phyloP scores from a whole-genome alignment of 1,140 invertebrate species.

The Zaprionus capensis region DNA sequence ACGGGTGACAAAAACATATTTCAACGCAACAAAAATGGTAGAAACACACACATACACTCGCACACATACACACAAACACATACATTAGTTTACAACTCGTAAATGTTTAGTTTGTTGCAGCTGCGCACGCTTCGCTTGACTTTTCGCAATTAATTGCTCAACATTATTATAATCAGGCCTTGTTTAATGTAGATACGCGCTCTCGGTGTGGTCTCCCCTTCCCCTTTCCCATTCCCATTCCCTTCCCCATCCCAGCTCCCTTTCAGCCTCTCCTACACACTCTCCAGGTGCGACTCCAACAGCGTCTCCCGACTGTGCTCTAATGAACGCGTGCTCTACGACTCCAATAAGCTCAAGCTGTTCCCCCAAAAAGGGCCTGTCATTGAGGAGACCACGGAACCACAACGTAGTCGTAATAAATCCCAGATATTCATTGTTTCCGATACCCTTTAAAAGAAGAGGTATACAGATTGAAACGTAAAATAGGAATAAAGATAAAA shows the following conservation, averaged over 20 bases:
- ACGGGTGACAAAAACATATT: constrained; percentile 81
- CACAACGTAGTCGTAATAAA: constrained; percentile 11
- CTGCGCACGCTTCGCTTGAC: constrained; percentile 46
- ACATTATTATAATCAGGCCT: constrained; percentile 74
- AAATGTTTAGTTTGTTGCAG: constrained; percentile 61
- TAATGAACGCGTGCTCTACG: constrained; percentile 77
- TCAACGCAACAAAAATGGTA: constrained; percentile 60
- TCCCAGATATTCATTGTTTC: constrained; percentile 5
- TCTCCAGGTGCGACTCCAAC: constrained; percentile 30
- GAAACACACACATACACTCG: constrained; percentile 46
- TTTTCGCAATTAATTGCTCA: constrained; percentile 78
- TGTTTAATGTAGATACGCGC: constrained; percentile 70
- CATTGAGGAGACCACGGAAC: constrained; percentile 41
- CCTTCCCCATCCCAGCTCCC: not conserved
- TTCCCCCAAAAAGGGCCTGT: constrained; percentile 71
- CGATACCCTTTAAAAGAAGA: not conserved
- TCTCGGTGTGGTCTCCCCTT: constrained; percentile 49
- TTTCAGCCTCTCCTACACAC: not conserved
- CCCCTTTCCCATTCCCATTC: not conserved
- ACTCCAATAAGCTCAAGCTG: constrained; percentile 71
- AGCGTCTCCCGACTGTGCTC: constrained; percentile 42
- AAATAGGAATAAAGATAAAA: too few species aligned
- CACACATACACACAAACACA: constrained; percentile 31
- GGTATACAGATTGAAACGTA: too few species aligned
- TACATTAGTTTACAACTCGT: constrained; percentile 51